A percentile compares a stretch with the other conserved stretches of the same genome.
phyloP scores from a whole-genome alignment of 2,113 vertebrate genomes.

The Datnioides undecimradiatus region DNA sequence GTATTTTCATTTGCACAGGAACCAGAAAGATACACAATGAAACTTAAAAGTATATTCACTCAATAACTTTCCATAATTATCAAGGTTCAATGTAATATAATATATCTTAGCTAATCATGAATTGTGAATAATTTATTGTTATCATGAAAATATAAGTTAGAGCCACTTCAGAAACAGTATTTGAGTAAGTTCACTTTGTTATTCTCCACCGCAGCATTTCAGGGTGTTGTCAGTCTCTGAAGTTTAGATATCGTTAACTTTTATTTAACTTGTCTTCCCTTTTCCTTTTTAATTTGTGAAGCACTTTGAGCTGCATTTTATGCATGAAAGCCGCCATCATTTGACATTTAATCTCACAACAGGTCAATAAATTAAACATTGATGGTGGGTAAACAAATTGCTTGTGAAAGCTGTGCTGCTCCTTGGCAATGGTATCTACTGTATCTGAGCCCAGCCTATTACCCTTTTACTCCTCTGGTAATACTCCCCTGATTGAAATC shows the following conservation, averaged over 20 bases:
- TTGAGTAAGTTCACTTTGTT: background rate
- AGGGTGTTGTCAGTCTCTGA: background rate
- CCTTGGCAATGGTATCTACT: conserved; percentile 23
- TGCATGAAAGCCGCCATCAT: background rate
- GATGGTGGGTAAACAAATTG: conserved; percentile 11
- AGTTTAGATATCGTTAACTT: background rate
- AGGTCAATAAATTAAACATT: conserved; percentile 10
- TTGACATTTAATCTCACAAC: background rate
- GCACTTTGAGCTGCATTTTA: background rate
- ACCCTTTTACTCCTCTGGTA: conserved; percentile 15
- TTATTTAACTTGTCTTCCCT: background rate
- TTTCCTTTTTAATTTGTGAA: background rate
- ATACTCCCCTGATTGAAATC: conserved; percentile 41
- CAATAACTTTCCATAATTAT: no score
- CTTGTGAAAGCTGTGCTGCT: conserved; percentile 4
- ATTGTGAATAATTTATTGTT: no score
- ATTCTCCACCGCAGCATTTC: background rate
- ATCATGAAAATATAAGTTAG: no score
- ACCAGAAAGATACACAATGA: background rate
- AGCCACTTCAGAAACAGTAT: background rate
- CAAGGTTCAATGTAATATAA: no score
- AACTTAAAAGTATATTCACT: background rate
- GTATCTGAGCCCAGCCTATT: conserved; percentile 14
- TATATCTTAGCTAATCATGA: no score
- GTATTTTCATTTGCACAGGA: background rate